These are phyloP conservation scores for Calliopsis andreniformis DNA, from an alignment of 1,140 invertebrate genomes.

Conservation along the genomic window DNA sequence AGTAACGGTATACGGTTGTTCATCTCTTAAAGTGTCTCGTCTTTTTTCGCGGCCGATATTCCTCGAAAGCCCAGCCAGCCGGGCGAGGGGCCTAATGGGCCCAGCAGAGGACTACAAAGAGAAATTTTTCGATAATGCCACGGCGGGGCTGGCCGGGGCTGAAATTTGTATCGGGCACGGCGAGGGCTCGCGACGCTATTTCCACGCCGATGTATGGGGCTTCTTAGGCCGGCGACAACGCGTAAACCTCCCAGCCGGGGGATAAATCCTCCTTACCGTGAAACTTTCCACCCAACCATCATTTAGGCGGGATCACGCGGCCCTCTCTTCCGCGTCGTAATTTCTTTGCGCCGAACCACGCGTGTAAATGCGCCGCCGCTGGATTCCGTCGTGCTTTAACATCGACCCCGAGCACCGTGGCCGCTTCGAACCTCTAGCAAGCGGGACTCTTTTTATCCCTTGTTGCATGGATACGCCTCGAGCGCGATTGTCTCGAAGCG, in stretches of 20 bases:
- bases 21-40: slow-evolving; percentile 49
- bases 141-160: neutral
- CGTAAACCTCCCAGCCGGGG: slow-evolving; percentile 28
- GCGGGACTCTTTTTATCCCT: neutral
- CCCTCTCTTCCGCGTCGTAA: slow-evolving; percentile 48
- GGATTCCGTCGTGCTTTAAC: slow-evolving; percentile 20
- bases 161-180: slow-evolving; percentile 34
- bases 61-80: slow-evolving; percentile 21
- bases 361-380: slow-evolving; percentile 41
- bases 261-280: slow-evolving; percentile 51
- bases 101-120: slow-evolving; percentile 20
- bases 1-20: slow-evolving; percentile 47
- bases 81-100: slow-evolving; percentile 22
- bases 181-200: slow-evolving; percentile 2
- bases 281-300: slow-evolving; percentile 40
- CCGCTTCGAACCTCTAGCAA: neutral
- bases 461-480: too few relatives aligned
- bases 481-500: too few relatives aligned
- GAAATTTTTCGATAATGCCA: slow-evolving; percentile 45
- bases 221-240: slow-evolving; percentile 39
- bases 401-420: neutral
- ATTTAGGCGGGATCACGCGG: slow-evolving; percentile 48
- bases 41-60: slow-evolving; percentile 47
- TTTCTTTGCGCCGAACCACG: slow-evolving; percentile 31
- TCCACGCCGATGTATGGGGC: slow-evolving; percentile 30